Conservation (phyloP, 37 sponge, comb jelly and placozoan species). For the Corticium candelabrum region DNA sequence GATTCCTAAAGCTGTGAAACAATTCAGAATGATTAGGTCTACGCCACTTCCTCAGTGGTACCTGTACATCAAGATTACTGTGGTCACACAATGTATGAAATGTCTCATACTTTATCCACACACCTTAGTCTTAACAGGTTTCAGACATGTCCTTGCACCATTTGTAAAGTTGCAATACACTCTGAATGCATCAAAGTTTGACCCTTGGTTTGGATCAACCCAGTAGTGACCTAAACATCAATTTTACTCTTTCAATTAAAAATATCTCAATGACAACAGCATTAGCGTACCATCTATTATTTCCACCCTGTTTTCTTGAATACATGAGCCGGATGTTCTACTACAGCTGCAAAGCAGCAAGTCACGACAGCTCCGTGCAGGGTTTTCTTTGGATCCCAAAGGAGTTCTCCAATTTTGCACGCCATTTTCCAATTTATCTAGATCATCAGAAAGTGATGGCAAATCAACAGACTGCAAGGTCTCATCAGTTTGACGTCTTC, state of each 20-base stretch:
- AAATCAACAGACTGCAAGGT: not conserved
- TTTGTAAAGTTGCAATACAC: not conserved
- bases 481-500: not conserved
- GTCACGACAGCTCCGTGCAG: slow-evolving; percentile 1
- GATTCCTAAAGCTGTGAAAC: no score
- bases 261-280: no score
- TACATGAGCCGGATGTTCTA: not conserved
- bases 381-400: not conserved
- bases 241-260: no score
- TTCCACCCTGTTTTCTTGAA: no score
- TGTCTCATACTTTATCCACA: no score
- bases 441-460: no score
- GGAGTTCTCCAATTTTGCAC: no score
- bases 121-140: no score
- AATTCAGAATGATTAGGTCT: not conserved
- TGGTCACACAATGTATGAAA: no score
- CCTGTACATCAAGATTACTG: not conserved
- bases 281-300: no score
- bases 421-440: no score
- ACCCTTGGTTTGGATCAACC: not conserved
- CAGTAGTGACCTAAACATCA: not conserved
- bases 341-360: not conserved
- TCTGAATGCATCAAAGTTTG: not conserved
- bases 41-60: not conserved
- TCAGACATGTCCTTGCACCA: not conserved